These are phyloP conservation scores for Cryptosula pallasiana DNA, from an alignment of 2,888 invertebrate species.

Conservation along the genomic window DNA sequence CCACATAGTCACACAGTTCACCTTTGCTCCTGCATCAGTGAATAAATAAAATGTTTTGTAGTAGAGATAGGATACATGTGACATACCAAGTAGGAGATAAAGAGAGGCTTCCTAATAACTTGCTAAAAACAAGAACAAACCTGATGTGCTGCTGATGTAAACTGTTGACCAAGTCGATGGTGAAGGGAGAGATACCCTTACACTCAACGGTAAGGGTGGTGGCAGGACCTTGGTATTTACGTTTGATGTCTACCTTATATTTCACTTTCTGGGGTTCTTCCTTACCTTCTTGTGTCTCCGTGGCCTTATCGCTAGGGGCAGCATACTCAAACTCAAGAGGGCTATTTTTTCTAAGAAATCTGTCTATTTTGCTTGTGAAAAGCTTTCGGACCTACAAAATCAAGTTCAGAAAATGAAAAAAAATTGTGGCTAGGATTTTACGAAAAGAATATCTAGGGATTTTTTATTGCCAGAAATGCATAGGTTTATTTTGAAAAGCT, in stretches of 20 bases:
- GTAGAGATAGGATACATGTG: too few relatives aligned
- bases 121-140: too few relatives aligned
- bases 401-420: background rate
- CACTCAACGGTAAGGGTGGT: background rate
- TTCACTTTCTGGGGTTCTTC: background rate
- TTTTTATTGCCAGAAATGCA: too few relatives aligned
- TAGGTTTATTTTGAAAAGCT: too few relatives aligned
- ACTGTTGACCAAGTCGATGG: slow-evolving; percentile 20
- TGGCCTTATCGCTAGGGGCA: background rate
- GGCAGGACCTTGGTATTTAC: slow-evolving; percentile 17
- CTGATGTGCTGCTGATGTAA: background rate
- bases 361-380: slow-evolving; percentile 15
- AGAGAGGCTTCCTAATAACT: too few relatives aligned
- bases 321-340: slow-evolving; percentile 11
- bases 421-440: background rate
- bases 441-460: too few relatives aligned
- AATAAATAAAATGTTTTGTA: too few relatives aligned
- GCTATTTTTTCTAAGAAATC: background rate
- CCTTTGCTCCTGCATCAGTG: too few relatives aligned
- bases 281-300: background rate
- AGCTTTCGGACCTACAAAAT: slow-evolving; percentile 1
- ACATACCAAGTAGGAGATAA: too few relatives aligned
- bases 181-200: background rate
- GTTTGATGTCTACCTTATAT: background rate
- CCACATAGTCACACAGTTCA: background rate